Conservation (phyloP, 2,797 vertebrate species). For the Hephaestus fuliginosus region DNA sequence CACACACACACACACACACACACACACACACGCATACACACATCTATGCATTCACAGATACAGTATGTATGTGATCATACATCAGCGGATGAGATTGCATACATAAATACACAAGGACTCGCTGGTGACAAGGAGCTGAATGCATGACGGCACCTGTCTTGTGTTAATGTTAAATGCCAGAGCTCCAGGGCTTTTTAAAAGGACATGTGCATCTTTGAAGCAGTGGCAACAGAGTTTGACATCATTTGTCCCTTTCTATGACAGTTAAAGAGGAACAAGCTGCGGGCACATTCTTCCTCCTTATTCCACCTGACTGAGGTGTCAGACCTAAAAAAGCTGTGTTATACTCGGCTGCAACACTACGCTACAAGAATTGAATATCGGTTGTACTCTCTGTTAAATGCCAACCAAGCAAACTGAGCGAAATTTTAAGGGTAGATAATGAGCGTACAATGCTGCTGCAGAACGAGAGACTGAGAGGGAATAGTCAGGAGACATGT, state of each 20-base stretch:
- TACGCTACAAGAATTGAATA: slow-evolving; percentile 22
- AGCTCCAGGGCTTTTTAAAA: slow-evolving; percentile 69
- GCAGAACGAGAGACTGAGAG: slow-evolving; percentile 28
- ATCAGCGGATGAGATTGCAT: slow-evolving; percentile 62
- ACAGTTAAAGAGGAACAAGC: slow-evolving; percentile 76
- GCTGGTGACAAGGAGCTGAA: slow-evolving; percentile 68
- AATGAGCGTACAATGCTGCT: slow-evolving; percentile 37
- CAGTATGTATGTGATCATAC: slow-evolving; percentile 63
- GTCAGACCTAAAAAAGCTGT: slow-evolving; percentile 55
- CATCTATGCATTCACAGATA: slow-evolving; percentile 41
- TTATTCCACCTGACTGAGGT: slow-evolving; percentile 66
- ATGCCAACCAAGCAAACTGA: slow-evolving; percentile 46
- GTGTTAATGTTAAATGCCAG: slow-evolving; percentile 76
- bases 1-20: slow-evolving; percentile 36
- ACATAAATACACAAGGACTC: slow-evolving; percentile 66
- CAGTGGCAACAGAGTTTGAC: slow-evolving; percentile 73
- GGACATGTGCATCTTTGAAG: slow-evolving; percentile 76
- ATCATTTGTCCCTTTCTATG: slow-evolving; percentile 80
- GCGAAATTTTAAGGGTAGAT: slow-evolving; percentile 42
- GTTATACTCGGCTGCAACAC: slow-evolving; percentile 35
- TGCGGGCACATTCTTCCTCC: slow-evolving; percentile 55
- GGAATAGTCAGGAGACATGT: slow-evolving; percentile 21
- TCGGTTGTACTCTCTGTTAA: slow-evolving; percentile 33
- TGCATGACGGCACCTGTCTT: slow-evolving; percentile 72
- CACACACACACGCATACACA: slow-evolving; percentile 30